Evolutionary conservation across 2,797 vertebrate species (phyloP), one percentile per base, ranked within the genome.

Genomic region (Taenioides sp.): DNA sequence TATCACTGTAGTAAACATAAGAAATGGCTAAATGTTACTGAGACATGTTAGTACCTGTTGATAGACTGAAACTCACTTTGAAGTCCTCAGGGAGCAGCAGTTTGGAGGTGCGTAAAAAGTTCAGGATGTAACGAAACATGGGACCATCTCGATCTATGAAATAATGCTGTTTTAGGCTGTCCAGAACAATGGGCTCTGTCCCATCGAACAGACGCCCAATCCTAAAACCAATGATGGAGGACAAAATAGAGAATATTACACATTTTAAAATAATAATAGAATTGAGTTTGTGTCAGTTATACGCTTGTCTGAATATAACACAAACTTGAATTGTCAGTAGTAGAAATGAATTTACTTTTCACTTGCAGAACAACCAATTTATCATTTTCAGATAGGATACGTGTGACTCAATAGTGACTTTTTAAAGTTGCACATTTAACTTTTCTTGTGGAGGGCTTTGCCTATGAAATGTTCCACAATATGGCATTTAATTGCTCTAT

Each of bases 41-140:
- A 50, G 0, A 59, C 76, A 69, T 55, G 34, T 40, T 50, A 65
- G 74, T 74, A 76, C 76, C 77, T 77, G 70, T 71, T 75, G 64
- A 71, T 31, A 76, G 61, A 84, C 67, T 72, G 34, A 83, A 55
- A 84, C 96, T 95, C 93, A 99, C 98, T 94, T 96, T 97, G 93
- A 99, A 99, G 93, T 98, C 96, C 83, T 99, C 97, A 23, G 97
- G 97, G 87, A 99, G 93, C 82, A 98, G 95, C 61, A 99, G 95
- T 85, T 97, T 98, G 1, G 96, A 96, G 47, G 97, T 98, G 85
- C 97, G 95, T 81, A 99, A 94, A 89, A 98, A 99, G 92, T 98
- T 99, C 75, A 99, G 94, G 85, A 99, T 96, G 90, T 97, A 98
- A 90, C 97, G 96, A 93, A 99, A 99, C 96, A 98, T 99, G 85